A percentile compares a stretch with the other conserved stretches of the same genome.
These are phyloP conservation scores for Corynorhinus townsendii DNA, from an alignment of 2,113 vertebrate species.

Conservation along the genomic window DNA sequence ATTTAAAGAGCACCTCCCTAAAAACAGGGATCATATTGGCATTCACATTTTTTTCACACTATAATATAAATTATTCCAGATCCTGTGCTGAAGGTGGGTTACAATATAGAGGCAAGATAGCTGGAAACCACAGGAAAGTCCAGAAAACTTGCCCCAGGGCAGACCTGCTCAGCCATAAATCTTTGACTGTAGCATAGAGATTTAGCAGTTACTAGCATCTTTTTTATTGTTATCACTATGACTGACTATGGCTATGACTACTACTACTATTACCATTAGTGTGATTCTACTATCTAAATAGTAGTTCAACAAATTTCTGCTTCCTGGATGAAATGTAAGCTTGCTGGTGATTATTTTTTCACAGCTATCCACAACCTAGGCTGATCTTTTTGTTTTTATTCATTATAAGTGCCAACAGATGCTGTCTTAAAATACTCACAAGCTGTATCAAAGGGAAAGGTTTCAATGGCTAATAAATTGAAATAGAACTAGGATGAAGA, in stretches of 20 bases:
- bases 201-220: not conserved
- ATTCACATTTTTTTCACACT: not conserved
- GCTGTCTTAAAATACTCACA: slow-evolving; percentile 58
- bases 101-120: not conserved
- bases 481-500: not conserved
- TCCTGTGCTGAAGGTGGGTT: not conserved
- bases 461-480: not conserved
- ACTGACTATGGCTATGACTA: not conserved
- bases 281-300: not conserved
- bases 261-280: not conserved
- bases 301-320: not conserved
- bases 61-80: not conserved
- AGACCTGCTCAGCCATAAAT: not conserved
- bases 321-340: not conserved
- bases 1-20: not conserved
- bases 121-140: not conserved
- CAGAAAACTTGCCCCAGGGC: not conserved
- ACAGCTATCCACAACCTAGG: not conserved
- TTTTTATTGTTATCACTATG: not conserved
- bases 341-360: not conserved
- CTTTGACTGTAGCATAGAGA: not conserved
- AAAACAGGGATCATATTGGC: not conserved
- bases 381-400: slow-evolving; percentile 13
- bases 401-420: slow-evolving; percentile 46
- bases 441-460: slow-evolving; percentile 30